A percentile compares a stretch with the other conserved stretches of the same genome.
Evolutionary conservation across 2,113 vertebrate genomes (phyloP).

Genomic region (Petroica traversi): DNA sequence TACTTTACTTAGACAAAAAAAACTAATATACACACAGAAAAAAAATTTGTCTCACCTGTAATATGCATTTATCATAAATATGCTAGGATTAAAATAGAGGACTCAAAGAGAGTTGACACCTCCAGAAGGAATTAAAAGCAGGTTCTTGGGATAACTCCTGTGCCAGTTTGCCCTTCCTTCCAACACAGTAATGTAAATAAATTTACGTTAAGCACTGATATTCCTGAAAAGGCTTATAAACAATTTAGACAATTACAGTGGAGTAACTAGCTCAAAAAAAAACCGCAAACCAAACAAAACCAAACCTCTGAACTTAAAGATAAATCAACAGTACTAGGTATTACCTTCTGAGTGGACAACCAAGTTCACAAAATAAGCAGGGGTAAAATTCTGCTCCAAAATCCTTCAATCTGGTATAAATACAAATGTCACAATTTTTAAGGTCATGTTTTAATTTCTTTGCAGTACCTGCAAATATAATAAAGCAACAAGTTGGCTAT

Average conservation of each 20-base stretch:
- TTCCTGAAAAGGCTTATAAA: neutral
- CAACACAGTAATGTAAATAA: neutral
- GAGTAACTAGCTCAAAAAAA: neutral
- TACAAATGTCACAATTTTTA: neutral
- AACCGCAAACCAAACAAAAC: neutral
- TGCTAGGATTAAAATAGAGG: neutral
- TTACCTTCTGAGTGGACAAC: slow-evolving; percentile 84
- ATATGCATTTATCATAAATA: neutral
- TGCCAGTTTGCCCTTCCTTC: neutral
- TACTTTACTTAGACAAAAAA: neutral
- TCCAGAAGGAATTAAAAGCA: neutral
- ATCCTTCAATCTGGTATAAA: slow-evolving; percentile 75
- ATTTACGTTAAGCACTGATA: neutral
- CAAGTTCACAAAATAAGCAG: slow-evolving; percentile 86
- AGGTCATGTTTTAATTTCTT: neutral
- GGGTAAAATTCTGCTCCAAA: slow-evolving; percentile 84
- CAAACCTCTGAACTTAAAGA: neutral
- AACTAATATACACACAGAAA: neutral
- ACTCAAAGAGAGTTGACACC: neutral
- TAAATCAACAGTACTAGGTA: neutral
- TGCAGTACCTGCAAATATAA: neutral
- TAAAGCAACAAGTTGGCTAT: neutral
- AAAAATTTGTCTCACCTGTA: neutral
- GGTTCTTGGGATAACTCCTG: neutral
- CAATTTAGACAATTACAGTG: neutral